Percentiles rank a stretch among this genome's conserved stretches.
Evolutionary conservation across 2,797 vertebrate genomes (phyloP).

Genomic region (Sebastes diploproa): DNA sequence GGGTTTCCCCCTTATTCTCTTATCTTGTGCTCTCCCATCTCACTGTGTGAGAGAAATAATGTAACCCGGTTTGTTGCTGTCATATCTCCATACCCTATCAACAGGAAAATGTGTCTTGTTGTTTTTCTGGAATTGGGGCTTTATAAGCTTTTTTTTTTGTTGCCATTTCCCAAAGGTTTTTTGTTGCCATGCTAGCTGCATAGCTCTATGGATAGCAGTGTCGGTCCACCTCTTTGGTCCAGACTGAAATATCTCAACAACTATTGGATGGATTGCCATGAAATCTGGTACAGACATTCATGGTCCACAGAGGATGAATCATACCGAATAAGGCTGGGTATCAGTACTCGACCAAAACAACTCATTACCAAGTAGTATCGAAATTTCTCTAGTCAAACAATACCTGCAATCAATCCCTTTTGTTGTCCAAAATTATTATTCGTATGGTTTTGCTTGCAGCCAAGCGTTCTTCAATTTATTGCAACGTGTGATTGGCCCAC

Average conservation of each 20-base stretch:
- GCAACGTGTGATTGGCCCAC: too few relatives aligned
- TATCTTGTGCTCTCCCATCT: not conserved
- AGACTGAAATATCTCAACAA: not conserved
- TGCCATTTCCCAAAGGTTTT: not conserved
- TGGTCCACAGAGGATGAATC: too few relatives aligned
- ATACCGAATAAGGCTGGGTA: too few relatives aligned
- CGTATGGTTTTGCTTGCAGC: too few relatives aligned
- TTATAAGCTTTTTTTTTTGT: not conserved
- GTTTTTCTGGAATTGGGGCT: not conserved
- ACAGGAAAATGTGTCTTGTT: not conserved
- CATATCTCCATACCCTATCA: not conserved
- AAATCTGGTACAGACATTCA: too few relatives aligned
- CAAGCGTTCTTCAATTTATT: too few relatives aligned
- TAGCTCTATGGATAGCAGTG: not conserved
- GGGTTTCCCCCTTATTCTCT: too few relatives aligned
- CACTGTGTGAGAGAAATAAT: constrained; percentile 10
- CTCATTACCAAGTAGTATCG: too few relatives aligned
- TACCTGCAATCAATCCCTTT: too few relatives aligned
- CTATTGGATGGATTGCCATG: not conserved
- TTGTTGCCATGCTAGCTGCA: not conserved
- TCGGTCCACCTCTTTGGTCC: not conserved
- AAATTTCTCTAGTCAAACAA: too few relatives aligned
- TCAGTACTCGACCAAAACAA: too few relatives aligned
- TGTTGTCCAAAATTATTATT: too few relatives aligned
- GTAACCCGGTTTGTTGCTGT: not conserved